Conservation (phyloP, 2,888 invertebrate genomes). For the Coremacera marginata region DNA sequence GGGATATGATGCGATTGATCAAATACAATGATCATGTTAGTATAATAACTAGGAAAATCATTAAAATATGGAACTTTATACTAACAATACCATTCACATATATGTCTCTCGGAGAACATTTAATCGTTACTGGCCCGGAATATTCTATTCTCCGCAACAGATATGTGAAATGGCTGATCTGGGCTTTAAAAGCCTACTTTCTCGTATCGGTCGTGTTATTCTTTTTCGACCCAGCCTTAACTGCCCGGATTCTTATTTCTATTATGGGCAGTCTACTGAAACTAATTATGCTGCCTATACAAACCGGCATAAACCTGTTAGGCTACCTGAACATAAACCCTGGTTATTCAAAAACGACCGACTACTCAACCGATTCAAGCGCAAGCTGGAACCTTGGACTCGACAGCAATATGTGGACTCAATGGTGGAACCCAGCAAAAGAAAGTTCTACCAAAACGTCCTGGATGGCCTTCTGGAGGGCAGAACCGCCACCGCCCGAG, state of each 20-base stretch:
- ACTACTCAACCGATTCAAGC: background rate
- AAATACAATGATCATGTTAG: too few species aligned
- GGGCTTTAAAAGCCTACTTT: too few species aligned
- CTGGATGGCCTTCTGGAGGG: background rate
- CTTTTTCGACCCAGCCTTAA: too few species aligned
- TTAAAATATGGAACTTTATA: too few species aligned
- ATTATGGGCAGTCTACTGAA: slow-evolving; percentile 2
- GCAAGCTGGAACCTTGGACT: background rate
- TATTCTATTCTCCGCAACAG: too few species aligned
- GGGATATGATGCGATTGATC: too few species aligned
- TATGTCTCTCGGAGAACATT: too few species aligned
- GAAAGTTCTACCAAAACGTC: slow-evolving; percentile 11
- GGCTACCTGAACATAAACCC: background rate
- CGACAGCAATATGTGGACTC: slow-evolving; percentile 18
- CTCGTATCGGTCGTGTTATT: too few species aligned
- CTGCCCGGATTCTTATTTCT: background rate
- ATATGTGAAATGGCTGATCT: too few species aligned
- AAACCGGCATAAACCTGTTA: background rate
- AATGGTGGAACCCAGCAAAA: slow-evolving; percentile 10
- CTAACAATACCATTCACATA: too few species aligned
- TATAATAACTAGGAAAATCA: too few species aligned
- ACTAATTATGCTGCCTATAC: background rate
- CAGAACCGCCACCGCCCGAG: background rate
- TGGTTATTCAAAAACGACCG: background rate
- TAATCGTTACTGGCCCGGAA: too few species aligned